phyloP scores from a whole-genome alignment of 2,113 vertebrate species.

The Physeter macrocephalus region DNA sequence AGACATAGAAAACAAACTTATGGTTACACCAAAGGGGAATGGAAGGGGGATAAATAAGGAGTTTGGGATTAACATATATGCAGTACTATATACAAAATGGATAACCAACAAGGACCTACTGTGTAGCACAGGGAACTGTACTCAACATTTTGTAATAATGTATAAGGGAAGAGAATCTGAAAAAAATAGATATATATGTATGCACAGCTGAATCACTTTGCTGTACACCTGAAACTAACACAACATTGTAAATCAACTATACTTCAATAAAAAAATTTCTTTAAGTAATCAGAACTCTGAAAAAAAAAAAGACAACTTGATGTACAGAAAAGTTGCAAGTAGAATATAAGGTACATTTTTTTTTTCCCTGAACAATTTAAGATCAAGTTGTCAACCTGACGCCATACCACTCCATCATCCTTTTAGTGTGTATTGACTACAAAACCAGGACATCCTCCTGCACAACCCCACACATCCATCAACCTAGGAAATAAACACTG shows the following conservation, averaged over 20 bases:
- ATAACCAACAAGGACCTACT: neutral
- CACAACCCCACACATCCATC: neutral
- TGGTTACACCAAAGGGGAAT: neutral
- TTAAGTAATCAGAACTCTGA: neutral
- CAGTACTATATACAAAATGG: neutral
- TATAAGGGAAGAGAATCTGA: neutral
- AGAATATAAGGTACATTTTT: neutral
- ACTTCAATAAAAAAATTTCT: neutral
- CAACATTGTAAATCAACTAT: neutral
- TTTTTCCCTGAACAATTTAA: neutral
- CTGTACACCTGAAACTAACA: neutral
- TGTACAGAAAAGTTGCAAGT: neutral
- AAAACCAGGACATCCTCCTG: neutral
- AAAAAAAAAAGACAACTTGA: neutral
- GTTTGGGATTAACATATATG: neutral
- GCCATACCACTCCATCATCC: neutral
- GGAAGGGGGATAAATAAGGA: neutral
- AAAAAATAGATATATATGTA: neutral
- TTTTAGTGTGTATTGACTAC: neutral
- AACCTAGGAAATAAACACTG: neutral
- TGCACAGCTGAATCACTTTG: neutral
- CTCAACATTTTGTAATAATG: neutral
- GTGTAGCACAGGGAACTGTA: neutral
- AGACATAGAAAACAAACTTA: neutral
- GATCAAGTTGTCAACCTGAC: neutral